Evolutionary conservation across 2,797 vertebrate genomes (phyloP), one percentile per base, ranked within the genome.

Genomic region (Myripristis jacobus): DNA sequence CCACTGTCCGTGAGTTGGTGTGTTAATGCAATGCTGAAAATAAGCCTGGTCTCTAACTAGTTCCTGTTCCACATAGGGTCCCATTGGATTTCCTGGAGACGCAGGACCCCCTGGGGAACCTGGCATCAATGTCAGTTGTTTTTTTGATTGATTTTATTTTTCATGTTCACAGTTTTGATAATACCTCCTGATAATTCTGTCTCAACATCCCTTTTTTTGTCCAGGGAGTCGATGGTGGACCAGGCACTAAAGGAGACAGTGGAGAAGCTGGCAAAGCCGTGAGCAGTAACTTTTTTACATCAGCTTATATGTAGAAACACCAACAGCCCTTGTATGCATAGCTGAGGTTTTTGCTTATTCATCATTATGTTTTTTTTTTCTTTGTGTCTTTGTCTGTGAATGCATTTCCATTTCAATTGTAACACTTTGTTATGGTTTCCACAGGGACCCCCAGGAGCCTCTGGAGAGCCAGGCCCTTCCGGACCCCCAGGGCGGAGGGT

Each of bases 401-500:
- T 0, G 3, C 47, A 13, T 41, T 88, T 80, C 9, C 43, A 4
- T 79, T 77, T 79, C 16, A 58, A 59, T 27, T 41, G 50, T 0
- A 11, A 7, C 41, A 10, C 6, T 44, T 73, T 29, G 8, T 25
- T 54, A 21, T 51, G 19, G 53, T 64, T 21, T 72, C 22, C 61
- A 24, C 62, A 98, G 97, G 96, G 96, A 60, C 95, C 96, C 0
- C 84, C 88, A 1, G 97, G 97, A 1, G 95, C 96, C 34, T 96
- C 96, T 4, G 97, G 97, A 75, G 96, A 98, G 56, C 94, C 95
- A 0, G 97, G 97, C 1, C 91, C 96, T 22, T 56, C 92, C 0
- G 97, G 97, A n/a, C 86, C 96, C 58, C 96, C 96, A 4, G 97
- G 97, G 22, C 91, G 96, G 55, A 95, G 96, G 92, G 97, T 97